Evolutionary conservation across 2,888 invertebrate species (phyloP), one percentile per base, ranked within the genome.

Genomic region (Biston betularia): DNA sequence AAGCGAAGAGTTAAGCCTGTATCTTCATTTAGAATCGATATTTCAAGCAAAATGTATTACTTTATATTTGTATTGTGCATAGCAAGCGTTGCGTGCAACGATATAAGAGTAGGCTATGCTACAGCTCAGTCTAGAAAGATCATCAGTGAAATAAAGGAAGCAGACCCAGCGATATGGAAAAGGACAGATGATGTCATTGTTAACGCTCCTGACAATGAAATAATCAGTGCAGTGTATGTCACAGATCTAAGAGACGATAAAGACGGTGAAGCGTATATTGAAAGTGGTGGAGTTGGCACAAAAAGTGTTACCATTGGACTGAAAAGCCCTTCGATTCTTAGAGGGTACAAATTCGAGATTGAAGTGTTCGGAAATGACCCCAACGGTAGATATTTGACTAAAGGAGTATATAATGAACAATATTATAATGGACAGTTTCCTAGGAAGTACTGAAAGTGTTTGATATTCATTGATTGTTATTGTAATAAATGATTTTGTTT

Each of bases 341-440:
- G 91, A 69, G 93, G 92, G 0, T 92, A 90, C 64, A 89, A 82
- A 58, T 93, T 93, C 65, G 74, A 80, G 68, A 79, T 93, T 10
- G 89, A 92, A 75, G 91, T 93, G 12, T 93, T 79, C 52, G 84
- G 83, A 0, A 80, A 70, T 15, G 77, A 84, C 56, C 82, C 86
- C 0, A 84, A 75, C 35, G 73, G 72, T 2, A 75, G 78, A 4
- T 85, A 75, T 45, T 79, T 73, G n/a, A 83, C 73, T 10, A 89
- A 88, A 72, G 87, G 86, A 0, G 79, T 79, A 0, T 56, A 71
- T 15, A 66, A 56, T 15, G 50, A 69, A 0, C 73, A 74, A 6
- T 77, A 79, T 57, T 70, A 77, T 35, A 78, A 79, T 44, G 71
- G 74, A 0, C 87, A 87, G 60, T 85, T 74, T 14, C 74, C 83